phyloP scores from a whole-genome alignment of 2,113 vertebrate species.

The Apteryx owenii region DNA sequence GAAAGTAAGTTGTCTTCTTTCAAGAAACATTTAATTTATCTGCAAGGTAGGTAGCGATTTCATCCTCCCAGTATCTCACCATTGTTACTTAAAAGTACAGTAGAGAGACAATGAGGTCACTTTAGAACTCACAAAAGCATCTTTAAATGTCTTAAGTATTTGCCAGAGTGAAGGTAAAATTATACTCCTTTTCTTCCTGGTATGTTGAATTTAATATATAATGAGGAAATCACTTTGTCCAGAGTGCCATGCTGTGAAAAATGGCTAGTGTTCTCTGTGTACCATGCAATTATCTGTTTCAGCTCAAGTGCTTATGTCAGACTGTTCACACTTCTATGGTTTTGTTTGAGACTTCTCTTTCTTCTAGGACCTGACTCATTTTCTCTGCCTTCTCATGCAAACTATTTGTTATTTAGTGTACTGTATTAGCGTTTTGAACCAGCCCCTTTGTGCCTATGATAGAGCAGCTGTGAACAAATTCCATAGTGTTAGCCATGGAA shows the following conservation, averaged over 20 bases:
- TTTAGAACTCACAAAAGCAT: neutral
- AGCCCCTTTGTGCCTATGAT: neutral
- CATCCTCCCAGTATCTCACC: neutral
- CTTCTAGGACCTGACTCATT: neutral
- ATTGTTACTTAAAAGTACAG: neutral
- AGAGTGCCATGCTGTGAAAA: neutral
- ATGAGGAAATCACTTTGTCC: neutral
- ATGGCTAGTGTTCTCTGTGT: neutral
- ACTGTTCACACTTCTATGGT: neutral
- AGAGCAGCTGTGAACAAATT: neutral
- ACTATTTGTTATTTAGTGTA: neutral
- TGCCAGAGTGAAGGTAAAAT: neutral
- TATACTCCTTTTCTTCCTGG: neutral
- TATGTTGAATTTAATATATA: neutral
- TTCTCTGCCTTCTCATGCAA: neutral
- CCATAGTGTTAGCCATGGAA: neutral
- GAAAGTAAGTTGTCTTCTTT: neutral
- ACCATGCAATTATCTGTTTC: rapidly evolving
- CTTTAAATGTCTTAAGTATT: neutral
- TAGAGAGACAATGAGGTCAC: neutral
- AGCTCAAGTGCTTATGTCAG: neutral
- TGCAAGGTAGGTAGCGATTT: neutral
- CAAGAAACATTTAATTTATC: neutral
- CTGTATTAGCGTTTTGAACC: neutral
- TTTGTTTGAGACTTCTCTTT: neutral